Base-by-base conservation (phyloP, 2,797 vertebrate species). In the Argyrosomus regius region DNA sequence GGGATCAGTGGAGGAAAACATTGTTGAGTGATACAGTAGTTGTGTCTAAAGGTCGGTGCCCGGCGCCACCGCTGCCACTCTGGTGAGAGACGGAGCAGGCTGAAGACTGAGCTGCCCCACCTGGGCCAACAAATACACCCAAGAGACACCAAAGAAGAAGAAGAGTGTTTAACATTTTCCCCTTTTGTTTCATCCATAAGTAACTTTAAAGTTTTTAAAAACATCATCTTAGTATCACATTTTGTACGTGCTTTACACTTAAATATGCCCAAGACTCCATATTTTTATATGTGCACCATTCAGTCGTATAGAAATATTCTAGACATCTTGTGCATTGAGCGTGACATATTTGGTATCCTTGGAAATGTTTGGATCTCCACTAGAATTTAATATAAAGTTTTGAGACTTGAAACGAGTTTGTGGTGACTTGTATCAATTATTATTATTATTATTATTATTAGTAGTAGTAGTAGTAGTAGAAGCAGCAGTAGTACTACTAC, bases 21-120 rank as follows among this genome's bases (percentile, higher is more conserved):
- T 86, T 84, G 93, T 82, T 93, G 93, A 94, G 89, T 94, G 94
- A 95, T 94, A 88, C 84, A 92, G 93, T 92, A 94, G 95, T 96
- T 96, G 91, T 96, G 95, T 95, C 95, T 96, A 89, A 91, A 88
- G 85, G 88, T 82, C 77, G 67, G 72, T 81, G 87, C 85, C 69
- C 46, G 95, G 95, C 95, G 94, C 95, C 95, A 93, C 90, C 58
- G 88, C 90, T 84, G 80, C 85, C 85, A 43, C 67, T 81, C 76
- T 83, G 93, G 88, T 93, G 94, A 95, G 91, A 92, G 94, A 94
- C 52, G 16, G 72, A 86, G 75, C 78, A 41, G 81, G 56, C 89
- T 88, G 93, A 77, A 53, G 94, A 94, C 80, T 91, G 95, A 96
- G 87, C 46, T 6, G 70, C 82, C 77, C 88, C 92, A 93, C 81